A percentile compares a stretch with the other conserved stretches of the same genome.
Evolutionary conservation across 1,140 invertebrate genomes (phyloP).

Genomic region (Pomphorhynchus laevis): DNA sequence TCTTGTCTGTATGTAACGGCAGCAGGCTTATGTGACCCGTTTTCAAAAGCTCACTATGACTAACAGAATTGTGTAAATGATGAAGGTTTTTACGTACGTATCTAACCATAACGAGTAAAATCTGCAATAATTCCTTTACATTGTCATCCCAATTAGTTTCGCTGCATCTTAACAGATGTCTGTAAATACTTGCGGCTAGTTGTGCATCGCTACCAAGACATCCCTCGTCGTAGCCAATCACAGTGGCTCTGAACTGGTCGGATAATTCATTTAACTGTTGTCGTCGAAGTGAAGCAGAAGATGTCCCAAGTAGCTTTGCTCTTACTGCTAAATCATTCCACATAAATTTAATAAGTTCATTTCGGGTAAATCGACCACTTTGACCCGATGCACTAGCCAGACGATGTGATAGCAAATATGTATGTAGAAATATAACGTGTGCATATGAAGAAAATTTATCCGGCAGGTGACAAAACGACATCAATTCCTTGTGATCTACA

Average conservation of each 20-base stretch:
- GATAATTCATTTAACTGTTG: slow-evolving; percentile 6
- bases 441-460: slow-evolving; percentile 7
- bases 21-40: no score
- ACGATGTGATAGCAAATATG: slow-evolving; percentile 6
- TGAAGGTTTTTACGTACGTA: slow-evolving; percentile 8
- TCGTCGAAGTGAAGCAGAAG: slow-evolving; percentile 4
- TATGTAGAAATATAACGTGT: slow-evolving; percentile 8
- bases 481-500: slow-evolving; percentile 8
- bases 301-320: slow-evolving; percentile 4
- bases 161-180: slow-evolving; percentile 5
- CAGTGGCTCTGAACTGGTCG: slow-evolving; percentile 7
- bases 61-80: no score
- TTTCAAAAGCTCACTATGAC: no score
- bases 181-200: slow-evolving; percentile 7
- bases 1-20: no score
- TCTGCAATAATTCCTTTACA: no score
- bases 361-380: slow-evolving; percentile 5
- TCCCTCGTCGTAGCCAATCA: slow-evolving; percentile 9
- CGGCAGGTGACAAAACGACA: slow-evolving; percentile 1
- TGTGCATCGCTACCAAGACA: slow-evolving; percentile 7
- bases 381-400: slow-evolving; percentile 7
- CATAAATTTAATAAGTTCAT: slow-evolving; percentile 8
- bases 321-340: slow-evolving; percentile 9
- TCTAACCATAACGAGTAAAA: neutral
- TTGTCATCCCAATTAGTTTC: no score